Percentiles rank a stretch among this genome's conserved stretches.
Conservation (phyloP, 2,888 invertebrate species). For the Tetropium fuscum region DNA sequence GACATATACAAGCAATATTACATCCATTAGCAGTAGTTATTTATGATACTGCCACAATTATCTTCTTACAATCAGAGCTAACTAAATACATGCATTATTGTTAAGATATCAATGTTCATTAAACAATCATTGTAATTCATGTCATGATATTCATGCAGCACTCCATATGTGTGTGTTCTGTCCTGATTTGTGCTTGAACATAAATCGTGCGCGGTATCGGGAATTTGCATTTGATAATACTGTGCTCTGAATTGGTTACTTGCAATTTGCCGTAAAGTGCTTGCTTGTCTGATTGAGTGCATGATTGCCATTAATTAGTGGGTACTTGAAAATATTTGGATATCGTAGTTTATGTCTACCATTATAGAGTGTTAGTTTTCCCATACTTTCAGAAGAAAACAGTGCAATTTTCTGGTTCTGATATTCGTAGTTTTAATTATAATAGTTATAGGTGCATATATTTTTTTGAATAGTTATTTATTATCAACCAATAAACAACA, state of each 20-base stretch:
- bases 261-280: conserved; percentile 19
- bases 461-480: no score
- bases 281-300: conserved; percentile 10
- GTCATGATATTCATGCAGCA: conserved; percentile 17
- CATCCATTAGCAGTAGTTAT: no score
- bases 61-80: no score
- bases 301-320: conserved; percentile 4
- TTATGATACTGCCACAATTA: no score
- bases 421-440: no score
- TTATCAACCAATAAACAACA: no score
- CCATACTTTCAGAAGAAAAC: no score
- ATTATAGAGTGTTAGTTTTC: no score
- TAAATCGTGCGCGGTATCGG: conserved; percentile 16
- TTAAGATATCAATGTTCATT: conserved; percentile 27
- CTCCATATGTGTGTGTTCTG: conserved; percentile 22
- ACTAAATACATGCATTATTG: conserved; percentile 21
- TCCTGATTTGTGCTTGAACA: conserved; percentile 18
- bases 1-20: no score
- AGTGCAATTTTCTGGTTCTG: no score
- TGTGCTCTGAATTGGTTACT: conserved; percentile 24
- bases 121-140: conserved; percentile 25
- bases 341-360: no score
- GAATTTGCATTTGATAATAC: conserved; percentile 24
- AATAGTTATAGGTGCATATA: no score
- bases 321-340: conserved; percentile 2